Conservation (phyloP, 2,113 vertebrate species). For the Nesogale talazaci region DNA sequence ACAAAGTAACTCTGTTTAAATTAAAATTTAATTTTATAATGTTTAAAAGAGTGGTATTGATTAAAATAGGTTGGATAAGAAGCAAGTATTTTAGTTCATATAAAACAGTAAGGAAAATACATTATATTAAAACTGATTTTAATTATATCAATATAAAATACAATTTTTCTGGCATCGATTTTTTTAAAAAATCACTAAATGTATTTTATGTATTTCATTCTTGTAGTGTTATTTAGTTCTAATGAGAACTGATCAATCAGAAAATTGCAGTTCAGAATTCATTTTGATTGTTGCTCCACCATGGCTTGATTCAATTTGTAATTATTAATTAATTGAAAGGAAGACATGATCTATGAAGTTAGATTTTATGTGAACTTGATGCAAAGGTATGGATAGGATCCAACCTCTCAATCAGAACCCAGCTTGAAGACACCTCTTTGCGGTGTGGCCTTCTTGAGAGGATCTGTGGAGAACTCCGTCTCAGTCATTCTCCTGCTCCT, state of each 20-base stretch:
- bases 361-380: too few species aligned
- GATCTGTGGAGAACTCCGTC: too few species aligned
- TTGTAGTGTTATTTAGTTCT: not conserved
- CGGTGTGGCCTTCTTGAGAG: too few species aligned
- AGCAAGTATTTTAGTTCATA: not conserved
- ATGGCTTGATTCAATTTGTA: not conserved
- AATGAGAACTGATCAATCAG: not conserved
- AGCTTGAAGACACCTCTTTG: too few species aligned
- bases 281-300: not conserved
- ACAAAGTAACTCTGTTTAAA: not conserved
- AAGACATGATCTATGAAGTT: not conserved
- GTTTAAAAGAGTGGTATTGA: not conserved
- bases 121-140: not conserved
- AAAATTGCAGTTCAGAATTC: slow-evolving; percentile 49
- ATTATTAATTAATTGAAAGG: slow-evolving; percentile 31
- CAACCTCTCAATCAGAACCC: too few species aligned
- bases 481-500: too few species aligned
- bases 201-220: slow-evolving; percentile 27
- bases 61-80: not conserved
- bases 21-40: not conserved
- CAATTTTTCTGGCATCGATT: not conserved
- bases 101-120: not conserved
- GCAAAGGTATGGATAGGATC: too few species aligned
- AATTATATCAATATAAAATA: not conserved
- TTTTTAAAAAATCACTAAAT: not conserved